phyloP scores from a whole-genome alignment of 2,113 vertebrate species.

The Odocoileus hemionus region DNA sequence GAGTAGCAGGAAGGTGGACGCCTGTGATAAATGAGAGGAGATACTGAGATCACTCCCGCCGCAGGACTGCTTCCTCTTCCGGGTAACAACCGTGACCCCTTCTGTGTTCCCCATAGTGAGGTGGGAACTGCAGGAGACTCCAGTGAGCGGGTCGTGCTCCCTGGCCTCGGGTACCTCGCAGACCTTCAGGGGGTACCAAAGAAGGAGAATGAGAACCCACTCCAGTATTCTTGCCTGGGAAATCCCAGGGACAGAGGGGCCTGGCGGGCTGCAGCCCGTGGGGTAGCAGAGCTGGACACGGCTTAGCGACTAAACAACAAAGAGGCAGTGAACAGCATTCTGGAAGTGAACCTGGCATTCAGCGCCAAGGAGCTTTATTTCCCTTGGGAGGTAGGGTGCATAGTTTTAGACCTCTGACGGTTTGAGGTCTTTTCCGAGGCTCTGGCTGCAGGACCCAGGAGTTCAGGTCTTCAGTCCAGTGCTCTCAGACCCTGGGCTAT shows the following conservation, averaged over 20 bases:
- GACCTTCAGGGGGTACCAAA: neutral
- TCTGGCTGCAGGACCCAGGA: neutral
- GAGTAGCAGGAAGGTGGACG: neutral
- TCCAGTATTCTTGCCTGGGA: neutral
- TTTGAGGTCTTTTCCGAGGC: neutral
- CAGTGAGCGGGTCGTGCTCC: neutral
- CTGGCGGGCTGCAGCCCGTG: neutral
- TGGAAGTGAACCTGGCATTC: neutral
- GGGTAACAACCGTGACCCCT: too few relatives aligned
- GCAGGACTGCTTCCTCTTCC: neutral
- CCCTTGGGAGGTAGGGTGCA: fast-evolving
- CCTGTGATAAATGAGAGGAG: neutral
- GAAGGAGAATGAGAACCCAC: neutral
- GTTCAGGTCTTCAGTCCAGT: neutral
- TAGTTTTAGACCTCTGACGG: fast-evolving
- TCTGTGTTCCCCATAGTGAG: neutral
- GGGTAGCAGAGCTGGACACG: neutral
- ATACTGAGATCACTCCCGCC: neutral
- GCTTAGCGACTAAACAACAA: neutral
- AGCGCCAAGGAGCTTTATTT: neutral
- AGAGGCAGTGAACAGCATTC: neutral
- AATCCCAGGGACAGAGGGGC: neutral
- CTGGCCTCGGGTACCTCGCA: neutral
- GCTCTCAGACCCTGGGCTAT: neutral
- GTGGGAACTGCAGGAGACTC: neutral